A percentile compares a stretch with the other conserved stretches of the same genome.
Evolutionary conservation across 1,140 invertebrate species (phyloP).

Genomic region (Drosophila equinoxialis): DNA sequence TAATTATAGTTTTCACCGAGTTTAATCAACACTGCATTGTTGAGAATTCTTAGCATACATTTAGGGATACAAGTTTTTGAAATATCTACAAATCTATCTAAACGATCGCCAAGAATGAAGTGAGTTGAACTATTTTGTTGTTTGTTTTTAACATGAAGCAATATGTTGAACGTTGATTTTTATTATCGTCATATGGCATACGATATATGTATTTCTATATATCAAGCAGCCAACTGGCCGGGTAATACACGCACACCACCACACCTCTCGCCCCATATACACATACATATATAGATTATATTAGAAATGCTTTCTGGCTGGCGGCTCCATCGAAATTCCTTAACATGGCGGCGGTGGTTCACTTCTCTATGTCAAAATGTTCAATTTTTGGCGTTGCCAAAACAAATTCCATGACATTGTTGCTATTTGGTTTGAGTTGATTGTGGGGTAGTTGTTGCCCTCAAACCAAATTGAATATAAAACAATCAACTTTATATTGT

Average conservation of each 20-base stretch:
- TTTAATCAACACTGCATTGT: too few species aligned
- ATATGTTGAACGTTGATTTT: slow-evolving; percentile 9
- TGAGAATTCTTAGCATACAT: too few species aligned
- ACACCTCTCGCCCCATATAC: too few species aligned
- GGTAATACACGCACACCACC: neutral
- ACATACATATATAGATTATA: neutral
- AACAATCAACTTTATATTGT: slow-evolving; percentile 76
- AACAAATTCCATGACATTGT: slow-evolving; percentile 67
- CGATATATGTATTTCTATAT: too few species aligned
- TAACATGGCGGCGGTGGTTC: neutral
- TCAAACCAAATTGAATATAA: slow-evolving; percentile 67
- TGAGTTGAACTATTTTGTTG: too few species aligned
- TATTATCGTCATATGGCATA: slow-evolving; percentile 4
- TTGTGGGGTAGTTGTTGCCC: slow-evolving; percentile 17
- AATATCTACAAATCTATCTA: too few species aligned
- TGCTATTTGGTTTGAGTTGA: slow-evolving; percentile 21
- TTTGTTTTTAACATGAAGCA: too few species aligned
- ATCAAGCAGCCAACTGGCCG: too few species aligned
- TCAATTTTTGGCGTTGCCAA: slow-evolving; percentile 69
- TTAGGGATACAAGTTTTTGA: too few species aligned
- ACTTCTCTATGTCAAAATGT: slow-evolving; percentile 58
- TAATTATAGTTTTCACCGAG: too few species aligned
- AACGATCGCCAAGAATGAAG: too few species aligned
- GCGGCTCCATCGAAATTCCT: neutral
- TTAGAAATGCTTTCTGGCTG: neutral